phyloP scores from a whole-genome alignment of 2,113 vertebrate species.

The Pyxicephalus adspersus region DNA sequence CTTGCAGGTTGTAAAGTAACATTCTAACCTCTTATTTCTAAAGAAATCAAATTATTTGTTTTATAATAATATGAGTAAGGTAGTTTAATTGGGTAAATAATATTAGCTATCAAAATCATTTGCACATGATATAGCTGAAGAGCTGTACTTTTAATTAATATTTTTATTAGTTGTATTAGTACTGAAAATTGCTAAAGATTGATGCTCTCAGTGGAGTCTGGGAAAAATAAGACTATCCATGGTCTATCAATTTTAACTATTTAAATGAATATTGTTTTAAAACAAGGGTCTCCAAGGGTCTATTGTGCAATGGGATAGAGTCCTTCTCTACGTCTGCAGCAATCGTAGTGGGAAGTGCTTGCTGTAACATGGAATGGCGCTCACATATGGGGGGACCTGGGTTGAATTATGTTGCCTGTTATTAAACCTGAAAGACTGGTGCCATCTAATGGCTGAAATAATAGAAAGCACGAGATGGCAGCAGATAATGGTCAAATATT shows the following conservation, averaged over 20 bases:
- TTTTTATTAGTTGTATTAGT: too few species aligned
- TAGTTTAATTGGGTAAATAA: conserved; percentile 56
- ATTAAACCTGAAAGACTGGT: too few species aligned
- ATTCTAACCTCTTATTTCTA: conserved; percentile 19
- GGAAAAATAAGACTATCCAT: conserved; percentile 4
- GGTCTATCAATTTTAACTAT: conserved; percentile 44
- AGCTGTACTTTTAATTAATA: conserved; percentile 63
- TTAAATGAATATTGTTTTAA: too few species aligned
- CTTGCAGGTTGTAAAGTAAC: conserved; percentile 12
- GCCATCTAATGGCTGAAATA: neutral
- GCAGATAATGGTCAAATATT: neutral
- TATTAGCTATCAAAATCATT: conserved; percentile 54
- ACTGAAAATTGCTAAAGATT: too few species aligned
- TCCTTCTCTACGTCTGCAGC: too few species aligned
- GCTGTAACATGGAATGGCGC: too few species aligned
- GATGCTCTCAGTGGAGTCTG: conserved; percentile 60
- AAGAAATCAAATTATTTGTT: conserved; percentile 42
- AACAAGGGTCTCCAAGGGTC: too few species aligned
- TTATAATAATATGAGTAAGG: conserved; percentile 33
- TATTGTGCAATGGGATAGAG: too few species aligned
- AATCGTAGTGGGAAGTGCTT: too few species aligned
- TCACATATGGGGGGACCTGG: too few species aligned
- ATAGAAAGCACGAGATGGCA: neutral
- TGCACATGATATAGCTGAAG: conserved; percentile 58
- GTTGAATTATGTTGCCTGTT: too few species aligned